These are phyloP conservation scores for Papilio aristodemus DNA, from an alignment of 1,140 invertebrate species.

Conservation along the genomic window DNA sequence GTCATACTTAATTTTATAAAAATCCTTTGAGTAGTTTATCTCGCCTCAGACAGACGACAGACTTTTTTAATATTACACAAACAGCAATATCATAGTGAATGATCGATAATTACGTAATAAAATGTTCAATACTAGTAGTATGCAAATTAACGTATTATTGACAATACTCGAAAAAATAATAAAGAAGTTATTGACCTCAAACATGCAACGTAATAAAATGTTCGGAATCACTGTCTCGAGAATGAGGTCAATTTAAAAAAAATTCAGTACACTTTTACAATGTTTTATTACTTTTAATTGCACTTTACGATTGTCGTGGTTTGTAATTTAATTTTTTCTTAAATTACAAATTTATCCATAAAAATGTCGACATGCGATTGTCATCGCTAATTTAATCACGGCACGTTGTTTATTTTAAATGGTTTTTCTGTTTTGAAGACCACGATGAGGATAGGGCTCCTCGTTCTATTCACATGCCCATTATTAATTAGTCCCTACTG, in stretches of 20 bases:
- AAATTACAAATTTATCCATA: neutral
- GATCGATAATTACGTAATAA: neutral
- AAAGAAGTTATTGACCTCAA: conserved; percentile 5
- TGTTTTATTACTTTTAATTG: neutral
- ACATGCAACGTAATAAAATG: neutral
- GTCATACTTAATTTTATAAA: no score
- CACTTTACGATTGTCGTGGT: neutral
- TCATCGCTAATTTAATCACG: no score
- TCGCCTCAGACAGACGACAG: no score
- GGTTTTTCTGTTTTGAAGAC: no score
- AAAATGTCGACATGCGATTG: neutral
- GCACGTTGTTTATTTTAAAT: no score
- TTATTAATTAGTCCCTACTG: no score
- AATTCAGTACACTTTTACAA: neutral
- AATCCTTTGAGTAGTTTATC: no score
- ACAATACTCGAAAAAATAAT: neutral
- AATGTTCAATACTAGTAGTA: neutral
- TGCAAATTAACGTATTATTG: neutral
- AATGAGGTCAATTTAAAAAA: neutral
- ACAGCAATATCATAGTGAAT: no score
- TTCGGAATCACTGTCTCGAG: neutral
- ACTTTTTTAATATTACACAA: no score
- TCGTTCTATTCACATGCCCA: no score
- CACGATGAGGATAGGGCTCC: no score
- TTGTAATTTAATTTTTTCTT: neutral